Conservation (phyloP, 1,140 invertebrate species). For the Lycorma delicatula region DNA sequence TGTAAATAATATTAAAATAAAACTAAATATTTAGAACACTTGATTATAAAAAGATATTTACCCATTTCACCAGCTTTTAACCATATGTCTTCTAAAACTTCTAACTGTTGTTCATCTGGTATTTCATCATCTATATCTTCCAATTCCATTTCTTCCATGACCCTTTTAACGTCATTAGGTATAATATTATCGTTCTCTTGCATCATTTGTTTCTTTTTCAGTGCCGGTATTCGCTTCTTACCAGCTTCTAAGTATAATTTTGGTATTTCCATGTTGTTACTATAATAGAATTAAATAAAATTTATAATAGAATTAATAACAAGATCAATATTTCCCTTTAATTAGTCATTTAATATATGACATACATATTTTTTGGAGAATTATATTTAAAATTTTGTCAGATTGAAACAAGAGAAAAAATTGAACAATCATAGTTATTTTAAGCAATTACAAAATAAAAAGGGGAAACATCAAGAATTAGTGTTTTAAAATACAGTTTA, state of each 20-base stretch:
- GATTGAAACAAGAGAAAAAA: too few species aligned
- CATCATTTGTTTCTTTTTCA: slow-evolving; percentile 44
- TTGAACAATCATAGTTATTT: too few species aligned
- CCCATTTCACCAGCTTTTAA: slow-evolving; percentile 71
- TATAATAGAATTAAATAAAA: too few species aligned
- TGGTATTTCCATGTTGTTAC: slow-evolving; percentile 45
- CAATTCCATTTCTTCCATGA: slow-evolving; percentile 41
- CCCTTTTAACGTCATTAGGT: slow-evolving; percentile 42
- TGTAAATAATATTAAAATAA: not conserved
- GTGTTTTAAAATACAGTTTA: too few species aligned
- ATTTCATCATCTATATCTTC: slow-evolving; percentile 37
- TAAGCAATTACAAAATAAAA: too few species aligned
- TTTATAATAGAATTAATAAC: too few species aligned
- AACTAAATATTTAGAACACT: not conserved
- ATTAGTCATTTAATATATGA: too few species aligned
- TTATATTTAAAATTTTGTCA: too few species aligned
- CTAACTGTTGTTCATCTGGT: slow-evolving; percentile 62
- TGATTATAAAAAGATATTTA: slow-evolving; percentile 30
- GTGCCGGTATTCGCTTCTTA: slow-evolving; percentile 45
- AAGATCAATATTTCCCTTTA: too few species aligned
- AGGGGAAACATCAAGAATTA: too few species aligned
- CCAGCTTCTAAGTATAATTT: slow-evolving; percentile 49
- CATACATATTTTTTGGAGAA: too few species aligned
- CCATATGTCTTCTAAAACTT: slow-evolving; percentile 72
- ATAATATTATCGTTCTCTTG: slow-evolving; percentile 29